phyloP scores from a whole-genome alignment of 2,113 vertebrate species.

The Fregetta grallaria region DNA sequence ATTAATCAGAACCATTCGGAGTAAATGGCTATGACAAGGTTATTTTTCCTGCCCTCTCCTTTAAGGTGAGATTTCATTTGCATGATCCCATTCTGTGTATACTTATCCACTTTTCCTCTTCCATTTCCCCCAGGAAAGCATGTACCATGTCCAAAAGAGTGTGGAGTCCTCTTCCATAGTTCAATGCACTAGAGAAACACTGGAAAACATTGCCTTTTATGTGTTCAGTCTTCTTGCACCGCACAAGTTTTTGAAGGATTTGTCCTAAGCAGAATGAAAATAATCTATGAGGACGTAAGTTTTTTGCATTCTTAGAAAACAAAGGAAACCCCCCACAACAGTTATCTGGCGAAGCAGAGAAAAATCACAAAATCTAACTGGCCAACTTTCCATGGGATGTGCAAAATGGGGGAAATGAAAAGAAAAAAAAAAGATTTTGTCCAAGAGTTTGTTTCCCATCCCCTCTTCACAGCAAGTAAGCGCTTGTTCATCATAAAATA shows the following conservation, averaged over 20 bases:
- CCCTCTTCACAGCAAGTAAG: background rate
- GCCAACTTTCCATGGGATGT: background rate
- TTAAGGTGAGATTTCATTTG: background rate
- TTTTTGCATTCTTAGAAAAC: background rate
- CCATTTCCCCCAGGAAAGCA: background rate
- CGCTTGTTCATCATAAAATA: background rate
- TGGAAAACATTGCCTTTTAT: background rate
- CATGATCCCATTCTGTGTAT: background rate
- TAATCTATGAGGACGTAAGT: background rate
- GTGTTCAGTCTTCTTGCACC: background rate
- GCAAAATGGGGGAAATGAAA: rapidly evolving
- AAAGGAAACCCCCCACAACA: background rate
- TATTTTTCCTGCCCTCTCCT: background rate
- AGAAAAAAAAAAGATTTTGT: background rate
- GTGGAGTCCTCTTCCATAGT: background rate
- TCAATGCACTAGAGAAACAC: background rate
- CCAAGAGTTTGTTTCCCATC: background rate
- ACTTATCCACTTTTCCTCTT: background rate
- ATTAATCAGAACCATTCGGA: background rate
- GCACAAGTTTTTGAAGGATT: background rate
- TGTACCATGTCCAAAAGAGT: background rate
- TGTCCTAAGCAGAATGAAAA: background rate
- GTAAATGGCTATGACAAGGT: background rate
- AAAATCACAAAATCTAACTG: background rate
- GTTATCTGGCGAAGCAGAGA: background rate